These are phyloP conservation scores for Octopus bimaculoides DNA, from an alignment of 1,140 invertebrate species.

Conservation along the genomic window DNA sequence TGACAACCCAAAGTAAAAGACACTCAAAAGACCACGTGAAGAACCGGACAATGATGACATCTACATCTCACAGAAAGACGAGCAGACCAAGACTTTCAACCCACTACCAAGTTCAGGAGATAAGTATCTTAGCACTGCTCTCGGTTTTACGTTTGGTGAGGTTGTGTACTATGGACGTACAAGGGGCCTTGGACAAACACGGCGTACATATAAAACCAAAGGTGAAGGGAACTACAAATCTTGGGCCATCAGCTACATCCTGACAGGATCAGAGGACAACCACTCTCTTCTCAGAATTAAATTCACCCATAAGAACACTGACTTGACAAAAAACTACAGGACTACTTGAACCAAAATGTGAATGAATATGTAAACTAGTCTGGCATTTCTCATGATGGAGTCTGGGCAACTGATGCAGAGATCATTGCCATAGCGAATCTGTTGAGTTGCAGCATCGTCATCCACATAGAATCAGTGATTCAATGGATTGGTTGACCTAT, in stretches of 20 bases:
- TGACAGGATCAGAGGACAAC: constrained; percentile 14
- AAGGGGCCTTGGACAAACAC: not conserved
- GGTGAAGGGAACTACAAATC: constrained; percentile 11
- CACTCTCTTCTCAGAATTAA: not conserved
- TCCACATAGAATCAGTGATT: not conserved
- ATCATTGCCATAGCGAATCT: not conserved
- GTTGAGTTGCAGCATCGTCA: not conserved
- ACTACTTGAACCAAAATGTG: constrained; percentile 4
- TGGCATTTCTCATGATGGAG: not conserved
- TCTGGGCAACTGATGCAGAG: not conserved
- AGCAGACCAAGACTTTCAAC: not conserved
- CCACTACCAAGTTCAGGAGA: not conserved
- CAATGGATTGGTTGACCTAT: too few species aligned
- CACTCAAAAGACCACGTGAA: not conserved
- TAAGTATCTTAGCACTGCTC: not conserved
- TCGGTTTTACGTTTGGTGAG: not conserved
- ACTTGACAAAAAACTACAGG: not conserved
- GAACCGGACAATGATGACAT: not conserved
- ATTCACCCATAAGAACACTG: too few species aligned
- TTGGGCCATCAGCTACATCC: constrained; percentile 14
- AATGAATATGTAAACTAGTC: not conserved
- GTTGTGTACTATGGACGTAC: not conserved
- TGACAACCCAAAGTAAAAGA: not conserved
- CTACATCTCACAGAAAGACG: not conserved
- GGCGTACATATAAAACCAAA: constrained; percentile 13